Evolutionary conservation across 2,113 vertebrate species (phyloP), one percentile per base, ranked within the genome.

Genomic region (Sturnira hondurensis): DNA sequence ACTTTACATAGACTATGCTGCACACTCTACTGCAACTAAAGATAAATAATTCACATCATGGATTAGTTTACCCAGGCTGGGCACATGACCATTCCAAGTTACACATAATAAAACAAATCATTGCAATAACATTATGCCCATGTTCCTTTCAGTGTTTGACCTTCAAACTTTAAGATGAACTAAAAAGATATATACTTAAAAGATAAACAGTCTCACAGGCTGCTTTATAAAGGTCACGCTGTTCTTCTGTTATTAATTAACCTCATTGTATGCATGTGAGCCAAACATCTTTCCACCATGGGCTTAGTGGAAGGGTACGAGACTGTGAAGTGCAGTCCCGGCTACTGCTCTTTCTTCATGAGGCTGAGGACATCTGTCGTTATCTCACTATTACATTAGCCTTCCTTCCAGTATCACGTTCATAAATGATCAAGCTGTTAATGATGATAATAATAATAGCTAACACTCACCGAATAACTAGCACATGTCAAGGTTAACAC

Each of bases 171-270:
- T 93, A 95, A 97, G 95, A 92, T 5, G 20, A 33, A 56, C 86
- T 68, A 84, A 89, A 81, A 71, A 14, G 71, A 92, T 16, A 90
- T 71, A 83, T 74, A 94, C 80, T 63, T 94, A 89, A 50, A 56
- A 86, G 80, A 94, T 95, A 95, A 95, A 45, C 4, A 61, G 47
- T 61, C 50, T 86, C 24, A 58, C 38, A 19, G 15, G 71, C 65
- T 73, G 43, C 47, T 93, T 86, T 90, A 84, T 82, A 85, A 96
- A 90, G 85, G 56, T 76, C 73, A 95, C 31, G 86, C 52, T 94
- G 92, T 77, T 68, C 82, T 80, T 94, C 74, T 56, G 90, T 87
- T 95, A 97, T 36, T 96, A 63, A 97, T 97, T 97, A 97, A 97
- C 92, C 41, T 70, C 74, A 71, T 33, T 74, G 36, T 56, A 77